phyloP scores from a whole-genome alignment of 2,888 invertebrate genomes.

The Platycheirus rosarum region DNA sequence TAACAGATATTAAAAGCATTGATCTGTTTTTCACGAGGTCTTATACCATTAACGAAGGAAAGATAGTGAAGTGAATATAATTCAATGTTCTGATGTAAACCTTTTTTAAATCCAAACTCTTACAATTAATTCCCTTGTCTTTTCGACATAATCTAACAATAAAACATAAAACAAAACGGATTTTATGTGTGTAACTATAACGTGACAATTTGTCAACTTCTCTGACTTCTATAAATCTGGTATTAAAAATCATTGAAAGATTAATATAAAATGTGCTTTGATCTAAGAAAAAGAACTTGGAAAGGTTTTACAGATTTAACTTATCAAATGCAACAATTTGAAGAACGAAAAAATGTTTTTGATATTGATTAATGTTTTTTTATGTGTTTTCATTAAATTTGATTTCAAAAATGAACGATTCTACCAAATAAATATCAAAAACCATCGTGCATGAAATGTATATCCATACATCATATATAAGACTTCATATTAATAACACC shows the following conservation, averaged over 20 bases:
- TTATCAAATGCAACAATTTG: conserved; percentile 15
- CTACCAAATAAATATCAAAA: no score
- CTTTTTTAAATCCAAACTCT: not conserved
- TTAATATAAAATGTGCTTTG: conserved; percentile 5
- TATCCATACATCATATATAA: conserved; percentile 11
- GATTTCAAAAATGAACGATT: not conserved
- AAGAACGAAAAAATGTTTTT: no score
- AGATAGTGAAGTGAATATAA: no score
- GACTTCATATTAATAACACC: no score
- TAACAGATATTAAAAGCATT: no score
- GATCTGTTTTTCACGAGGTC: no score
- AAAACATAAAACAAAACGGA: not conserved
- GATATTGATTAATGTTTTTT: no score
- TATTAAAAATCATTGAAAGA: conserved; percentile 2
- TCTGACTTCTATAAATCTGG: not conserved
- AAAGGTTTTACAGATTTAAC: not conserved
- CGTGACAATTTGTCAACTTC: conserved; percentile 6
- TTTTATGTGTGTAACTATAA: no score
- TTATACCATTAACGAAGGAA: not conserved
- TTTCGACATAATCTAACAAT: not conserved
- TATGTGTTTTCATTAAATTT: no score
- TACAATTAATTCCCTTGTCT: not conserved
- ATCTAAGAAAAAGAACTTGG: conserved; percentile 3
- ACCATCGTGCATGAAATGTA: no score
- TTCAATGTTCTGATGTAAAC: not conserved